phyloP scores from a whole-genome alignment of 1,140 invertebrate species.

The Macrotrachela quadricornifera region DNA sequence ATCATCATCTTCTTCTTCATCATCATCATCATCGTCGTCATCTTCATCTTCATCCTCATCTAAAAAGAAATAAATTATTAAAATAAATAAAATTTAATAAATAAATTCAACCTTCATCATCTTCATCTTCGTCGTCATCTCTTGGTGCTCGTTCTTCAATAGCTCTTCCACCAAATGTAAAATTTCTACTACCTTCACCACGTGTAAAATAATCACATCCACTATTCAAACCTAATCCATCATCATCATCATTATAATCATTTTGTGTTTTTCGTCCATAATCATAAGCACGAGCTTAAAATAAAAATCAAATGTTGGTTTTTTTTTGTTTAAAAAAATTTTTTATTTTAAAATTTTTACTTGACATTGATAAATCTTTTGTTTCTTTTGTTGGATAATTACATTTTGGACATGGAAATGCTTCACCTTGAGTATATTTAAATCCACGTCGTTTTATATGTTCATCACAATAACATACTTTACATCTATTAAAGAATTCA shows the following conservation, averaged over 20 bases:
- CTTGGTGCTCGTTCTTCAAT: no score
- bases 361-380: slow-evolving; percentile 82
- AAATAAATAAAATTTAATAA: no score
- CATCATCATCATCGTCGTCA: no score
- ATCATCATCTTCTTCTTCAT: no score
- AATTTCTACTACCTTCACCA: no score
- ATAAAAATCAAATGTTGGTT: background rate
- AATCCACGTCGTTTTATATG: slow-evolving; percentile 75
- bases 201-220: no score
- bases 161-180: no score
- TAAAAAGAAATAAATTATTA: no score
- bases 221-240: no score
- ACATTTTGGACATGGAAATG: slow-evolving; percentile 82
- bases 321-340: slow-evolving; percentile 9
- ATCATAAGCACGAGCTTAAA: background rate
- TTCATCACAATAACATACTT: slow-evolving; percentile 80
- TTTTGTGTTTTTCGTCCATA: background rate
- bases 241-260: background rate
- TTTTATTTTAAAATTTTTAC: slow-evolving; percentile 33
- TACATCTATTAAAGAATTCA: background rate
- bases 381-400: slow-evolving; percentile 67
- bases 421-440: slow-evolving; percentile 65
- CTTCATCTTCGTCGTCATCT: no score
- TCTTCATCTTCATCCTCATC: no score
- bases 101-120: no score